phyloP scores from a whole-genome alignment of 2,888 invertebrate genomes.

The Dryococelus australis region DNA sequence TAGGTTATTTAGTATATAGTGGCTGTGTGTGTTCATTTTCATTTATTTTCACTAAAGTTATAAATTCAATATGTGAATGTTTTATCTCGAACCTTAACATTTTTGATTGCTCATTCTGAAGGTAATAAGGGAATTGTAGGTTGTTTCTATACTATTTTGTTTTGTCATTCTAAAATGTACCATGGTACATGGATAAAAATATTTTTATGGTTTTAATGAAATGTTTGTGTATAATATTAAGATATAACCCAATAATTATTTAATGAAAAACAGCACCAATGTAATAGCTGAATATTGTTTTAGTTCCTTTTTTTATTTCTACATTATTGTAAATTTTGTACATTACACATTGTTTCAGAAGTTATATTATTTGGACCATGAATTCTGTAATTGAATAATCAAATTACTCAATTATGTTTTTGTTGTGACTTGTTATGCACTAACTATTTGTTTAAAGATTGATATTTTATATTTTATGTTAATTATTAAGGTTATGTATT shows the following conservation, averaged over 20 bases:
- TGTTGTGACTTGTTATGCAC: not conserved
- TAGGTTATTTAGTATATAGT: not conserved
- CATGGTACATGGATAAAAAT: not conserved
- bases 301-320: not conserved
- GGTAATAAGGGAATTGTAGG: not conserved
- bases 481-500: not conserved
- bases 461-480: not conserved
- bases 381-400: not conserved
- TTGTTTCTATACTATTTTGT: not conserved
- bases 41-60: constrained; percentile 12
- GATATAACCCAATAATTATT: not conserved
- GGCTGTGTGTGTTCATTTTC: not conserved
- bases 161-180: not conserved
- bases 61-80: constrained; percentile 16
- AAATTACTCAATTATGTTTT: not conserved
- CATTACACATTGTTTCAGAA: not conserved
- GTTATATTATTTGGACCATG: not conserved
- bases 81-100: constrained; percentile 22
- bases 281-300: not conserved
- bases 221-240: not conserved
- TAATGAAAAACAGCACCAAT: not conserved
- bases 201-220: not conserved
- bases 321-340: not conserved
- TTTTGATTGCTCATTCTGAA: not conserved
- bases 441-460: constrained; percentile 1